These are phyloP conservation scores for Sylvia atricapilla DNA, from an alignment of 2,113 vertebrate genomes.

Conservation along the genomic window DNA sequence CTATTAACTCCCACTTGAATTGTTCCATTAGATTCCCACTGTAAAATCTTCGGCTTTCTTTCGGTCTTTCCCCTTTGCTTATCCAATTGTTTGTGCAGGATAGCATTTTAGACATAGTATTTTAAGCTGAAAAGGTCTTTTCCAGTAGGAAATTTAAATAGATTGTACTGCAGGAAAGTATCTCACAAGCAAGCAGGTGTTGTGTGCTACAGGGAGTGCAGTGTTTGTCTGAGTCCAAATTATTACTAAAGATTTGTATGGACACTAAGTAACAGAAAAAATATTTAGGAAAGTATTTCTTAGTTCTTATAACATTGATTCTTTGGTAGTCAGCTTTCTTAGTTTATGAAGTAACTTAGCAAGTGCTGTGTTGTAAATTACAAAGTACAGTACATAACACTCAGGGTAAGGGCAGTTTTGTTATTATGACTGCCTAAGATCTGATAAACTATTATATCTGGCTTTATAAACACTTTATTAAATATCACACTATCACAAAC, in stretches of 20 bases:
- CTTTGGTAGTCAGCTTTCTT: slow-evolving; percentile 17
- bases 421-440: slow-evolving; percentile 55
- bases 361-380: slow-evolving; percentile 48
- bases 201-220: background rate
- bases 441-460: slow-evolving; percentile 65
- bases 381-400: slow-evolving; percentile 12
- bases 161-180: background rate
- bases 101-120: background rate
- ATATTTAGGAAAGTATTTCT: slow-evolving; percentile 40
- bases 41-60: background rate
- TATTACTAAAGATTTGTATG: slow-evolving; percentile 15
- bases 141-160: background rate
- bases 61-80: background rate
- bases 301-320: slow-evolving; percentile 16
- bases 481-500: slow-evolving; percentile 60
- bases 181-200: background rate
- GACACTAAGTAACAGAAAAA: background rate
- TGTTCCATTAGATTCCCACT: background rate
- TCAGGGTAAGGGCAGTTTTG: slow-evolving; percentile 40
- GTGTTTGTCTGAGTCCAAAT: background rate
- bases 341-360: slow-evolving; percentile 32
- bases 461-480: slow-evolving; percentile 72
- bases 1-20: background rate
- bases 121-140: background rate
- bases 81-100: background rate